Evolutionary conservation across 2,888 invertebrate genomes (phyloP).

Genomic region (Busseola fusca): DNA sequence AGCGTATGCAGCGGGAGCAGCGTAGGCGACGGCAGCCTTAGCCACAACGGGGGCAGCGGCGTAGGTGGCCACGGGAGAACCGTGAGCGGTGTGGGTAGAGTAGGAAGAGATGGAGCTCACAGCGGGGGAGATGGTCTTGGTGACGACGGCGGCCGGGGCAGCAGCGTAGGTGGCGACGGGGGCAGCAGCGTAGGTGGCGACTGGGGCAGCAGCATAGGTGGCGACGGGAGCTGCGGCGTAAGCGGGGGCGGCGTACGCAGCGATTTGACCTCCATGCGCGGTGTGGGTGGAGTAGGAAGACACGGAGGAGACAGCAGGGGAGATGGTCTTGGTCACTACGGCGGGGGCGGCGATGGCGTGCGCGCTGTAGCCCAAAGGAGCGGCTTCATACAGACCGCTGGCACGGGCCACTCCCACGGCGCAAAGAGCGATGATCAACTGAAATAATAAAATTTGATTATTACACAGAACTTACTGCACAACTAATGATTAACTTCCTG

Average conservation of each 20-base stretch:
- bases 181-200: slow-evolving; percentile 78
- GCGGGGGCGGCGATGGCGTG: slow-evolving; percentile 80
- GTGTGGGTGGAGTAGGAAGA: slow-evolving; percentile 72
- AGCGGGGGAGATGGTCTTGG: slow-evolving; percentile 64
- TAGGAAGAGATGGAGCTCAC: slow-evolving; percentile 80
- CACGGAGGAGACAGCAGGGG: slow-evolving; percentile 74
- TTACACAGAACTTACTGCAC: slow-evolving; percentile 10
- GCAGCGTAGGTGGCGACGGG: slow-evolving; percentile 71
- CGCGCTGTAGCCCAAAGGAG: slow-evolving; percentile 85
- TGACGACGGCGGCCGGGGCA: slow-evolving; percentile 48
- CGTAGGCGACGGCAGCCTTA: slow-evolving; percentile 65
- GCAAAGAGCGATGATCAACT: slow-evolving; percentile 89
- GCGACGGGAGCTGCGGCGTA: slow-evolving; percentile 76
- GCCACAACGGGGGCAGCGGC: slow-evolving; percentile 72
- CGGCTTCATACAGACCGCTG: slow-evolving; percentile 85
- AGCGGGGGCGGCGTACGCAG: slow-evolving; percentile 73
- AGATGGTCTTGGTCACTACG: slow-evolving; percentile 76
- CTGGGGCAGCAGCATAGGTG: slow-evolving; percentile 40
- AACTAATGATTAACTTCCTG: slow-evolving; percentile 15
- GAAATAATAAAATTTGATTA: slow-evolving; percentile 59
- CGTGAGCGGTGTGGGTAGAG: slow-evolving; percentile 72
- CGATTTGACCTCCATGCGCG: slow-evolving; percentile 65
- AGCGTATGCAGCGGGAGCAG: slow-evolving; percentile 73
- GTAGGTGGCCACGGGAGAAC: slow-evolving; percentile 64
- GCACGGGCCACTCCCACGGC: slow-evolving; percentile 89